A percentile compares a stretch with the other conserved stretches of the same genome.
These are phyloP conservation scores for Mesopsocus fuscifrons DNA, from an alignment of 2,888 invertebrate genomes.

Conservation along the genomic window DNA sequence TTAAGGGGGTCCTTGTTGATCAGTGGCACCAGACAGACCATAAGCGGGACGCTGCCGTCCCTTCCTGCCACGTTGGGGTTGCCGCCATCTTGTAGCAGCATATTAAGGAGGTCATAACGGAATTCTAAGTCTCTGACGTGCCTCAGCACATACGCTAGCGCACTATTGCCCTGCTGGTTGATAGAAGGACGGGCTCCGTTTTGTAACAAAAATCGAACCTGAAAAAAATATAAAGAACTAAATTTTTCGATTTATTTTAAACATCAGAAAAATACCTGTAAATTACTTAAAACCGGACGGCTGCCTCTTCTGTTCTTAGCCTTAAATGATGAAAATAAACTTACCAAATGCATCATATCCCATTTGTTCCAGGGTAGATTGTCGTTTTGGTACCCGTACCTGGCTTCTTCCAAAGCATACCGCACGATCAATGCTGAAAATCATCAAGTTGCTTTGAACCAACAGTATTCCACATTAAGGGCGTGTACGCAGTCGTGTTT, in stretches of 20 bases:
- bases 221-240: not conserved
- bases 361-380: conserved; percentile 43
- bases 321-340: too few species aligned
- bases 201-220: conserved; percentile 32
- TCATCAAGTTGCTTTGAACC: too few species aligned
- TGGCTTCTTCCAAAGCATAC: conserved; percentile 47
- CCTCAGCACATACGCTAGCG: conserved; percentile 46
- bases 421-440: conserved; percentile 18
- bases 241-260: too few species aligned
- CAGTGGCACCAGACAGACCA: conserved; percentile 52
- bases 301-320: too few species aligned
- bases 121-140: conserved; percentile 51
- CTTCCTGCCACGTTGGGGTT: conserved; percentile 47
- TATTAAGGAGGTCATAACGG: conserved; percentile 36
- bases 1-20: conserved; percentile 55
- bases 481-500: too few species aligned
- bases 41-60: conserved; percentile 51
- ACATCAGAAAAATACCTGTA: too few species aligned
- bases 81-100: conserved; percentile 39
- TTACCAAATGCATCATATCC: conserved; percentile 49
- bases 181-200: conserved; percentile 46
- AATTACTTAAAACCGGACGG: too few species aligned
- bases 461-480: too few species aligned
- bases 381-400: conserved; percentile 40
- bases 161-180: conserved; percentile 47